phyloP scores from a whole-genome alignment of 2,113 vertebrate genomes.

The Chlorodrepanis virens region DNA sequence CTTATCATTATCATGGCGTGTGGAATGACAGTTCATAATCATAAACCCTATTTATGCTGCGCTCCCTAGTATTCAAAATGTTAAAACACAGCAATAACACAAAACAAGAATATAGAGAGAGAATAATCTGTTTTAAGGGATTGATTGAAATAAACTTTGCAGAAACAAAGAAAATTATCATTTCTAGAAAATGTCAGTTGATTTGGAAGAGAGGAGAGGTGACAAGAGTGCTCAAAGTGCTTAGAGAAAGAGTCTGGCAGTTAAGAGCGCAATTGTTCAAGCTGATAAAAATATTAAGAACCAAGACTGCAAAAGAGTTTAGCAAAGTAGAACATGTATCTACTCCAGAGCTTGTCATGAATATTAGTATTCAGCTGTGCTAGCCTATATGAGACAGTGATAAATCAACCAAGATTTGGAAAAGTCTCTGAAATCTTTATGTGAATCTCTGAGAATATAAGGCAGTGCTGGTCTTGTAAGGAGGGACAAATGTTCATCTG shows the following conservation, averaged over 20 bases:
- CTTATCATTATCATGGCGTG: background rate
- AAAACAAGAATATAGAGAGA: background rate
- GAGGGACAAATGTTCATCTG: background rate
- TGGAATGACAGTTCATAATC: background rate
- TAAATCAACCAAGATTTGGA: slow-evolving; percentile 43
- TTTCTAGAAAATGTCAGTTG: background rate
- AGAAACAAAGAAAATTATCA: background rate
- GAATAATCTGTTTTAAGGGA: background rate
- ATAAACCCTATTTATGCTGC: background rate
- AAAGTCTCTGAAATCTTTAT: slow-evolving; percentile 2
- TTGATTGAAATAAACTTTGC: background rate
- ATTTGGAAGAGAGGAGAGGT: background rate
- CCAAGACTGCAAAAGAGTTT: background rate
- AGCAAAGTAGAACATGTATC: background rate
- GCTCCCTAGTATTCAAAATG: background rate
- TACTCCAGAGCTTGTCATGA: background rate
- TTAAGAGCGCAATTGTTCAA: slow-evolving; percentile 11
- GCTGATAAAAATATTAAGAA: slow-evolving; percentile 17
- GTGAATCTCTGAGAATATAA: background rate
- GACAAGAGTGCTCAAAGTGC: background rate
- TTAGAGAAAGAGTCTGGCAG: background rate
- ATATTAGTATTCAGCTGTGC: background rate
- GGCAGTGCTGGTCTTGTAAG: background rate
- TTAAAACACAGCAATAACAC: background rate
- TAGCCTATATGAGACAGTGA: background rate